These are phyloP conservation scores for Potorous gilbertii DNA, from an alignment of 2,797 vertebrate genomes.

Conservation along the genomic window DNA sequence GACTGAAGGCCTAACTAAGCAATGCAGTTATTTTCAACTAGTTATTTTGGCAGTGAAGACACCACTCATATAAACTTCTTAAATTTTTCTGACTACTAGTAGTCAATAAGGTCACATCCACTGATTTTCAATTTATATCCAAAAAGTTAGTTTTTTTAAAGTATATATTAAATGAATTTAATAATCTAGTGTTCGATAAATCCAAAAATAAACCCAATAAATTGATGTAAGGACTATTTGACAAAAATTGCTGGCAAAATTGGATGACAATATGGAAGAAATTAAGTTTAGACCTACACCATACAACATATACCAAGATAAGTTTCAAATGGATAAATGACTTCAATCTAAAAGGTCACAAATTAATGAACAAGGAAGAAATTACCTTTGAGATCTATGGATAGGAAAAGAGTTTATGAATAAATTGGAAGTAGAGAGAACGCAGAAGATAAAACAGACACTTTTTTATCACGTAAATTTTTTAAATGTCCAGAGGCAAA, in stretches of 20 bases:
- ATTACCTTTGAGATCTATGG: background rate
- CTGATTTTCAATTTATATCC: constrained; percentile 5
- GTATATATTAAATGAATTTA: background rate
- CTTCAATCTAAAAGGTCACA: background rate
- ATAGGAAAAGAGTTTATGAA: background rate
- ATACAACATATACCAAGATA: background rate
- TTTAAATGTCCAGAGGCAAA: background rate
- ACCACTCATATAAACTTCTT: constrained; percentile 1
- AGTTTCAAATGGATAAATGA: background rate
- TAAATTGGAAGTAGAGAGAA: background rate
- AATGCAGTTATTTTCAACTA: constrained; percentile 30
- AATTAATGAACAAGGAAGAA: background rate
- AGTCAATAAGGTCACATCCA: background rate
- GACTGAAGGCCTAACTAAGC: constrained; percentile 22
- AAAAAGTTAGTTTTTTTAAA: background rate
- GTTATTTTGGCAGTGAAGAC: constrained; percentile 31
- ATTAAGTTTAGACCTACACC: background rate
- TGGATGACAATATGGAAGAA: background rate
- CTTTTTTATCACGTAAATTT: background rate
- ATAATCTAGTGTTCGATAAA: background rate
- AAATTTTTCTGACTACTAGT: constrained; percentile 21
- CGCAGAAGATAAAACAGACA: background rate
- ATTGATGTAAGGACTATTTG: background rate
- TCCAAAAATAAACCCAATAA: background rate
- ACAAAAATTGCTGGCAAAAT: background rate